phyloP scores from a whole-genome alignment of 2,797 vertebrate genomes.

The Botia almorhae region DNA sequence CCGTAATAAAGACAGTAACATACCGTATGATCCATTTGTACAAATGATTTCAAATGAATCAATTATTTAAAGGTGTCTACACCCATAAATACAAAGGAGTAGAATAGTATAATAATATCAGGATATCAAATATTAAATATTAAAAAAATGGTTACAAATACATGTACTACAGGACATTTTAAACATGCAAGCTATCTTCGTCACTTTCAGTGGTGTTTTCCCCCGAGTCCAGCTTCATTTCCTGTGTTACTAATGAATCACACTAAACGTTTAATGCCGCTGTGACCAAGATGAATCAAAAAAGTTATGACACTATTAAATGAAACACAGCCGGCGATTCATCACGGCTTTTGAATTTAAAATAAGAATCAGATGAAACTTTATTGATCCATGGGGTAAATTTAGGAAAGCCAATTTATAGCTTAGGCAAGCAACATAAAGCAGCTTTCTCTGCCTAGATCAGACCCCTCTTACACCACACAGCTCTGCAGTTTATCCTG shows the following conservation, averaged over 20 bases:
- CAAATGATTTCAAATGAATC: no score
- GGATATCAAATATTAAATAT: not conserved
- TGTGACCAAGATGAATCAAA: slow-evolving; percentile 7
- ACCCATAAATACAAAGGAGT: no score
- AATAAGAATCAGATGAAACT: slow-evolving; percentile 14
- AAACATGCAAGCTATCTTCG: not conserved
- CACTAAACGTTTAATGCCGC: not conserved
- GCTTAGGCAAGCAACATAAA: slow-evolving; percentile 2
- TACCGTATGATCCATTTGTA: no score
- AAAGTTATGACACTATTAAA: not conserved
- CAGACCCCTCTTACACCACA: not conserved
- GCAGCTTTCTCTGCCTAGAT: slow-evolving; percentile 1
- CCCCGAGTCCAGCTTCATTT: not conserved
- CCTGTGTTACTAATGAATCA: slow-evolving; percentile 23
- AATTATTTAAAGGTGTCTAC: no score
- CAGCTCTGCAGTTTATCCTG: not conserved
- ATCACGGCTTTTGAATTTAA: slow-evolving; percentile 23
- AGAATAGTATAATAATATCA: slow-evolving; percentile 11
- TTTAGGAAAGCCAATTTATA: slow-evolving; percentile 19
- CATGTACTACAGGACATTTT: no score
- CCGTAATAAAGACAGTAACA: no score
- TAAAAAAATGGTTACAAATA: no score
- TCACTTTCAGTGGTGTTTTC: not conserved
- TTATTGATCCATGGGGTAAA: slow-evolving; percentile 36
- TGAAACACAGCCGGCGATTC: slow-evolving; percentile 20